Evolutionary conservation across 2,888 invertebrate genomes (phyloP).

Genomic region (Callinectes sapidus): DNA sequence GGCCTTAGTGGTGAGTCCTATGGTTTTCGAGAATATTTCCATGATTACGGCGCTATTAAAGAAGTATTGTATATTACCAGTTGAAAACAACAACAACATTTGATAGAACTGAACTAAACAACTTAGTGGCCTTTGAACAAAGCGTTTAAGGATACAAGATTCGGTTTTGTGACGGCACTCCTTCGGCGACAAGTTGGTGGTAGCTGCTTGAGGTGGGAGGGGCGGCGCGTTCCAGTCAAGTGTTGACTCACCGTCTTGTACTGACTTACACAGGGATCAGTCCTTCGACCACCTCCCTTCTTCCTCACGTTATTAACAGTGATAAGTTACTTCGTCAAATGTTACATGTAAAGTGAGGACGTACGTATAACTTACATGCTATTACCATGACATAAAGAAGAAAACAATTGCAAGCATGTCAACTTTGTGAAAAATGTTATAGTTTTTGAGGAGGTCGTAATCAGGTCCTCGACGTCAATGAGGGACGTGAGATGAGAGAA

Average conservation of each 20-base stretch:
- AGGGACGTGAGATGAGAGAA: background rate
- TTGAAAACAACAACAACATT: too few species aligned
- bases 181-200: background rate
- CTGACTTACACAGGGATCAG: conserved; percentile 27
- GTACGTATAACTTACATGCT: background rate
- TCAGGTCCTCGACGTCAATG: background rate
- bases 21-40: too few species aligned
- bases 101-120: too few species aligned
- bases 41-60: too few species aligned
- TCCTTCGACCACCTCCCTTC: conserved; percentile 29
- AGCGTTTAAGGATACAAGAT: too few species aligned
- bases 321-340: background rate
- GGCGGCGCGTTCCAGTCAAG: background rate
- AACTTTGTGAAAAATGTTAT: background rate
- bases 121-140: too few species aligned
- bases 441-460: background rate
- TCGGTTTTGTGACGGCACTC: too few species aligned
- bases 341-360: background rate
- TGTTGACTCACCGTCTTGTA: conserved; percentile 27
- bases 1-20: too few species aligned
- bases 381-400: background rate
- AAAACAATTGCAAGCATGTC: background rate
- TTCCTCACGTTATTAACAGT: background rate
- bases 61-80: too few species aligned
- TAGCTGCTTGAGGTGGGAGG: background rate